Percentiles rank a stretch among this genome's conserved stretches.
Conservation (phyloP, 2,113 vertebrate genomes). For the Eretmochelys imbricata region DNA sequence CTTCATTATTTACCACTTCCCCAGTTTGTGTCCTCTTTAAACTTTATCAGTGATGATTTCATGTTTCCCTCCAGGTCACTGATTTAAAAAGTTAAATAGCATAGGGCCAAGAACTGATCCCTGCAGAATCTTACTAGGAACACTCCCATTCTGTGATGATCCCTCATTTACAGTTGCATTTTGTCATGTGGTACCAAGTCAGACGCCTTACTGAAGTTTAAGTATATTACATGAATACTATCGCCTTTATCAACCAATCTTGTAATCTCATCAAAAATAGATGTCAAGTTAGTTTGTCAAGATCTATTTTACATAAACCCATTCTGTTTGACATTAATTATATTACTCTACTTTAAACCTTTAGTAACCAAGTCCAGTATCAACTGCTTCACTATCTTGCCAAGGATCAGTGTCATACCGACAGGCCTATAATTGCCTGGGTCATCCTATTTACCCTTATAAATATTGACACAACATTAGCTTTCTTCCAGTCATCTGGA, state of each 20-base stretch:
- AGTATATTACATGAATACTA: background rate
- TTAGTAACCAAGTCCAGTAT: background rate
- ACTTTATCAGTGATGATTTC: no score
- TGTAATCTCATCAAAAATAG: background rate
- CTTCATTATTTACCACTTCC: no score
- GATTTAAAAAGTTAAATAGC: background rate
- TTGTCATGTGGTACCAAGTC: background rate
- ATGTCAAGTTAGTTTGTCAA: background rate
- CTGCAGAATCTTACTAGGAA: background rate
- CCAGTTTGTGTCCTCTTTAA: no score
- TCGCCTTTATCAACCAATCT: background rate
- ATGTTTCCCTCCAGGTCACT: no score
- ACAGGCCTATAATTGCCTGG: background rate
- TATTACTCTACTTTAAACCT: background rate
- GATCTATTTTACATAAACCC: background rate
- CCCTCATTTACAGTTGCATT: background rate
- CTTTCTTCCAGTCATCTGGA: background rate
- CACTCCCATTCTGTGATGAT: background rate
- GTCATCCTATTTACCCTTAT: background rate
- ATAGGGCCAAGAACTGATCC: background rate
- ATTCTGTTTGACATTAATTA: background rate
- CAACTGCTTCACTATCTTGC: background rate
- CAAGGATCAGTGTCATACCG: background rate
- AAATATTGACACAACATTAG: background rate
- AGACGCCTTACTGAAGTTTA: background rate